Evolutionary conservation across 2,797 vertebrate genomes (phyloP).

Genomic region (Psittacula derbiana): DNA sequence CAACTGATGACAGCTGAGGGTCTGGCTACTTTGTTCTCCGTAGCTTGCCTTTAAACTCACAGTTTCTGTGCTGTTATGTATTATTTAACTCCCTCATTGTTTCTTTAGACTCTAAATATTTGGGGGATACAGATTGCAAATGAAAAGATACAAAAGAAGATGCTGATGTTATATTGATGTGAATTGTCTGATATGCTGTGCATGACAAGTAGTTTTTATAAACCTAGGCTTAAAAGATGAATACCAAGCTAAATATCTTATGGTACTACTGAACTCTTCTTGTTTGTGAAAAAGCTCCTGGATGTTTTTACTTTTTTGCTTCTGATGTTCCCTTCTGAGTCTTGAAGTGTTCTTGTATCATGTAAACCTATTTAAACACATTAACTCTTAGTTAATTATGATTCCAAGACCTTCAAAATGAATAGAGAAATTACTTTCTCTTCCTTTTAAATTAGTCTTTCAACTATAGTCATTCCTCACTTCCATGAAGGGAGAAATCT

Average conservation of each 20-base stretch:
- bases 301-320: conserved; percentile 34
- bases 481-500: background rate
- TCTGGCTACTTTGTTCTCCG: background rate
- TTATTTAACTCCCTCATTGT: background rate
- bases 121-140: background rate
- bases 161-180: background rate
- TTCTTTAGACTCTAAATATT: background rate
- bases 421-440: background rate
- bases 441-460: background rate
- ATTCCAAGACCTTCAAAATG: background rate
- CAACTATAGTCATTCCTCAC: background rate
- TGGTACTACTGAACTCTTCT: conserved; percentile 24
- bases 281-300: background rate
- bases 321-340: conserved; percentile 5
- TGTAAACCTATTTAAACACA: background rate
- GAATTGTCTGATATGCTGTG: background rate
- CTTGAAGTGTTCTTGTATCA: background rate
- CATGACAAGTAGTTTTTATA: conserved; percentile 44
- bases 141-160: background rate
- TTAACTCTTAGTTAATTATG: background rate
- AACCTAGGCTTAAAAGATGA: conserved; percentile 47
- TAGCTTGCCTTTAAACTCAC: background rate
- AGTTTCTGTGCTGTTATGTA: background rate
- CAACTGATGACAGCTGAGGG: background rate
- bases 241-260: conserved; percentile 29